Conservation (phyloP, 2,113 vertebrate genomes). For the Edolisoma coerulescens region DNA sequence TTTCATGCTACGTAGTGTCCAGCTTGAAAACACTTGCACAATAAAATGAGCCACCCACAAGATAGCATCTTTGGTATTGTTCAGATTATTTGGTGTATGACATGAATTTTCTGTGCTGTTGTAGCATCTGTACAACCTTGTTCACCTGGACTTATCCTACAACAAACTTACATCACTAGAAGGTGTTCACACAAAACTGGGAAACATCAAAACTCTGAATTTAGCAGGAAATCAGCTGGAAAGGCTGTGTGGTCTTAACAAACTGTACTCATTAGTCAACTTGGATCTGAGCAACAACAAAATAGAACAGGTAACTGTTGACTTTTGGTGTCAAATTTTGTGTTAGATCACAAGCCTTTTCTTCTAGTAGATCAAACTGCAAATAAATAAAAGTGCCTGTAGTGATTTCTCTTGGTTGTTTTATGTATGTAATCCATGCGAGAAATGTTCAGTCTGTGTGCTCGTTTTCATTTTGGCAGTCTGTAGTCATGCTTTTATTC, state of each 20-base stretch:
- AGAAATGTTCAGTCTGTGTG: background rate
- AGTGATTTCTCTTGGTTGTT: background rate
- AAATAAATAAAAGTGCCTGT: background rate
- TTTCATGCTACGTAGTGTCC: background rate
- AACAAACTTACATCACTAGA: slow-evolving; percentile 85
- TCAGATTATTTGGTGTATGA: background rate
- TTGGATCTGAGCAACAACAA: slow-evolving; percentile 91
- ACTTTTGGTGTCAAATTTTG: background rate
- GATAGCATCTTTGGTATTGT: background rate
- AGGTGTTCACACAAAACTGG: slow-evolving; percentile 90
- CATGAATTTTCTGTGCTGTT: background rate
- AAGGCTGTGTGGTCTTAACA: slow-evolving; percentile 86
- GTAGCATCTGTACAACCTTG: slow-evolving; percentile 93
- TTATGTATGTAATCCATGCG: background rate
- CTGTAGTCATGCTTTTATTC: background rate
- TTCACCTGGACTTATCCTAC: slow-evolving; percentile 94
- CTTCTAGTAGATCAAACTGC: background rate
- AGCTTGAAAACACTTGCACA: background rate
- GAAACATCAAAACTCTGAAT: slow-evolving; percentile 94
- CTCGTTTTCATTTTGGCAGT: background rate
- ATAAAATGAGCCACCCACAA: background rate
- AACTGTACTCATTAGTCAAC: slow-evolving; percentile 94
- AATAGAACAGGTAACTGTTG: slow-evolving; percentile 80
- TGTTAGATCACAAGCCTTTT: background rate
- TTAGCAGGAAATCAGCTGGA: slow-evolving; percentile 93